These are phyloP conservation scores for Heterodera carotae DNA, from an alignment of 1,140 invertebrate genomes.

Conservation along the genomic window DNA sequence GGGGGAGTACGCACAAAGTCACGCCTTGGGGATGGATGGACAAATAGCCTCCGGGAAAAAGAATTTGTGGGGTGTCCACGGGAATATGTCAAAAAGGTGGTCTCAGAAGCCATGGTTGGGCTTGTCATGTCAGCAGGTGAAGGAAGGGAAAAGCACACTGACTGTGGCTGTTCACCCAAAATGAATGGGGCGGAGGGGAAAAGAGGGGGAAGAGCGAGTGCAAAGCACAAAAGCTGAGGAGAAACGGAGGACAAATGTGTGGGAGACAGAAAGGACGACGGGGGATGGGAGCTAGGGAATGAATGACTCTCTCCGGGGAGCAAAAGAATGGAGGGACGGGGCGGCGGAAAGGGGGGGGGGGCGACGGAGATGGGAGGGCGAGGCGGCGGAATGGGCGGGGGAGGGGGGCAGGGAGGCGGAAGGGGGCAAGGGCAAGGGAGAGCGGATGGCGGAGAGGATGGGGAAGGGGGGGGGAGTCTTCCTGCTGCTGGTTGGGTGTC, in stretches of 20 bases:
- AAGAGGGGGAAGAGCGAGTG: too few relatives aligned
- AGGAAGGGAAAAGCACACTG: too few relatives aligned
- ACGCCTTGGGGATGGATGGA: too few relatives aligned
- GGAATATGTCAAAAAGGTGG: not conserved
- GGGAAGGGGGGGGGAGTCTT: not conserved
- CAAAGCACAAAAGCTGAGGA: slow-evolving; percentile 8
- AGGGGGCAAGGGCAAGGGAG: not conserved
- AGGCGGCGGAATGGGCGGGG: not conserved
- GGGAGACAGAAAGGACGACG: not conserved
- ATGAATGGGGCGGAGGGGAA: not conserved
- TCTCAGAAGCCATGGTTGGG: not conserved
- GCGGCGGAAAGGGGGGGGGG: not conserved
- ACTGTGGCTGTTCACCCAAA: not conserved
- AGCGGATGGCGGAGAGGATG: not conserved
- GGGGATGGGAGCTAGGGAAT: not conserved
- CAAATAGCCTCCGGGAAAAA: not conserved
- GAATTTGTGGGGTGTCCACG: not conserved
- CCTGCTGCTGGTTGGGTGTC: not conserved
- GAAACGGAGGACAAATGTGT: slow-evolving; percentile 2
- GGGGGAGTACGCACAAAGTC: too few relatives aligned
- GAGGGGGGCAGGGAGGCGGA: not conserved
- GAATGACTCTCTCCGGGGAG: not conserved
- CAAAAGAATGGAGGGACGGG: not conserved
- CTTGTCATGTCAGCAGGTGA: not conserved
- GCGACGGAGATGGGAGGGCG: not conserved